Base-by-base conservation (phyloP, 2,888 invertebrate genomes). In the Amitus sp. region DNA sequence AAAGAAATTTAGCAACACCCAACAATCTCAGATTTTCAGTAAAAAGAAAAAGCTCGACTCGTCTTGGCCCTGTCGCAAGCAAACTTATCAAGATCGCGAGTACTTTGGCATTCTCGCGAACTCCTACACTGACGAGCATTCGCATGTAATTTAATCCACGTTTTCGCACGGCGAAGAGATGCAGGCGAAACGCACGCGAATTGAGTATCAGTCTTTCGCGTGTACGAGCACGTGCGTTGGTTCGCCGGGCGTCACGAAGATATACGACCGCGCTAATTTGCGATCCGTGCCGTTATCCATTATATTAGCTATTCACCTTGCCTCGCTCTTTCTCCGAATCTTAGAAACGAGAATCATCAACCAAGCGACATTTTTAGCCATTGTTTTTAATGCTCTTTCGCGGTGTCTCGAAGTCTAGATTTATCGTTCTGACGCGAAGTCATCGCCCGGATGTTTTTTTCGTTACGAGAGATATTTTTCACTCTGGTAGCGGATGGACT, bases 221-320 rank as follows among this genome's bases (percentile, higher is more conserved):
- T 76, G 73, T 72, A 72, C 72, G 66, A 72, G 70, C 72, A 69
- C 68, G 70, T 71, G 69, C 70, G 66, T 70, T n/a, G n/a, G n/a
- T n/a, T 68, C 55, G 62, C 53, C 66, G 58, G 76, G 74, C 73
- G 74, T 69, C 74, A 73, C 71, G 71, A 75, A 77, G 77, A 78
- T 77, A 75, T 75, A 79, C 76, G 74, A 75, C 68, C 65, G 61
- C 62, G 68, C 74, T 78, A 80, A 79, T 79, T 80, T 78, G 74
- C 73, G 75, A 74, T 74, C 72, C 73, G 73, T 71, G 73, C 73
- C 72, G 69, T 74, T 77, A 76, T 77, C 74, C 77, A 74, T 78
- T 78, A 77, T 76, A 77, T 78, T 78, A 74, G 73, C 72, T 75
- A 71, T 72, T 74, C 71, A 73, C 68, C 72, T 72, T 74, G 75